Percentiles rank a stretch among this genome's conserved stretches.
phyloP scores from a whole-genome alignment of 2,888 invertebrate genomes.

The Spialia ferax region DNA sequence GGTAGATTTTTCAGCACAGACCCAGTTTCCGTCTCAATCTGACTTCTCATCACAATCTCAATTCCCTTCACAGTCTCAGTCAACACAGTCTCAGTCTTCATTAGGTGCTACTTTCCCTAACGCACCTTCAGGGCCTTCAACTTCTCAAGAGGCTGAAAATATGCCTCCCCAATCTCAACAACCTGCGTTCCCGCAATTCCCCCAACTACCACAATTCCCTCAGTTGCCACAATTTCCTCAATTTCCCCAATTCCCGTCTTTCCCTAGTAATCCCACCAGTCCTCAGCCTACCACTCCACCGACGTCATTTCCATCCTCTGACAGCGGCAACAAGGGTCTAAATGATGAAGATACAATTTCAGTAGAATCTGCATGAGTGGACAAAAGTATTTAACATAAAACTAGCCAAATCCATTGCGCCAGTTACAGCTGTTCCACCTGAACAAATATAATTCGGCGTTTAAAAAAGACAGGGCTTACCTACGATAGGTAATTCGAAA shows the following conservation, averaged over 20 bases:
- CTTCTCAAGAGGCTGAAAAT: conserved; percentile 47
- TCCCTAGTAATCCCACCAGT: conserved; percentile 42
- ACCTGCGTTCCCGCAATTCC: conserved; percentile 51
- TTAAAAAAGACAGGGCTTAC: background rate
- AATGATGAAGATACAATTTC: conserved; percentile 79
- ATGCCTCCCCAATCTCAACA: conserved; percentile 46
- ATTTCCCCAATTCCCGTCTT: conserved; percentile 50
- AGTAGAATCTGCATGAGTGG: conserved; percentile 69
- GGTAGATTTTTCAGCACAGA: conserved; percentile 6
- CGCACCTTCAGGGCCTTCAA: conserved; percentile 38
- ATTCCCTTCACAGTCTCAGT: background rate
- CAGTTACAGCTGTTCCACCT: conserved; percentile 10
- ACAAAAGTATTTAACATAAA: background rate
- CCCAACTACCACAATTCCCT: conserved; percentile 52
- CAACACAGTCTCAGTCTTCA: conserved; percentile 6
- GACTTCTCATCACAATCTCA: conserved; percentile 1
- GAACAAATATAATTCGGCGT: background rate
- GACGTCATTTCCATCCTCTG: conserved; percentile 59
- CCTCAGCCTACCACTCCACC: conserved; percentile 58
- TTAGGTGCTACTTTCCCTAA: conserved; percentile 33
- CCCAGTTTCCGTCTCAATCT: conserved; percentile 5
- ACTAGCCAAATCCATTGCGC: background rate
- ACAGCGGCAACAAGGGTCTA: conserved; percentile 60
- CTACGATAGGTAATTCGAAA: no score
- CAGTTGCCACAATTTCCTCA: conserved; percentile 55